Base-by-base conservation (phyloP, 2,113 vertebrate genomes). In the Ranitomeya variabilis region DNA sequence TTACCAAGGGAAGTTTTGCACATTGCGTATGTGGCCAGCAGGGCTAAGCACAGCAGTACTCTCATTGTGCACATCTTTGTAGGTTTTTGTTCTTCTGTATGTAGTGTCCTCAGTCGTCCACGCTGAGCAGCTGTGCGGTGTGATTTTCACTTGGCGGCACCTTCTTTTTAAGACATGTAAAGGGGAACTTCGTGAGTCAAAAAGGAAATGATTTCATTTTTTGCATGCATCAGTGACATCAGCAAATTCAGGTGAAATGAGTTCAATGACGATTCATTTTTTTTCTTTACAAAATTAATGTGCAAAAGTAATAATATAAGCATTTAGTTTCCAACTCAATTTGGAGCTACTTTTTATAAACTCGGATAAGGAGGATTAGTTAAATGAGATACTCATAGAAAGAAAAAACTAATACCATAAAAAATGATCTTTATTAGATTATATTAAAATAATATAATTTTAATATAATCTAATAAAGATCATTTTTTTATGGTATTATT, bases 61-160 rank as follows among this genome's bases (percentile, higher is more conserved):
- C 84, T 85, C 45, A 66, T 7, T 8, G 87, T 59, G 60, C 16
- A 78, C 87, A 89, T 89, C 67, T 67, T 88, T 64, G n/a, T 88
- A 23, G n/a, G 14, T 89, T 79, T 6, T 54, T 18, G 16, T 62
- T 76, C 21, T 60, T 85, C 18, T 52, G 62, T 1, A 52, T 54
- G 19, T 67, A 9, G 71, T 55, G 14, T 26, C 45, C 66, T 5
- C 10, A 51, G 60, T 89, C 26, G 52, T 84, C 3, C n/a, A 71
- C 16, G 52, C 77, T 59, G 23, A 62, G 59, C 80, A 64, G 87
- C 45, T 78, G 59, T 21, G 51, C 62, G 67, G 18, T 85, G 73
- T 52, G 57, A 83, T 78, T 19, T 54, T 83, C 74, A 55, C 59
- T 67, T 54, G 59, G 54, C 66, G 62, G 60, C 60, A 55, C 45